These are phyloP conservation scores for Harpagoxenus sublaevis DNA, from an alignment of 2,888 invertebrate species.

Conservation along the genomic window DNA sequence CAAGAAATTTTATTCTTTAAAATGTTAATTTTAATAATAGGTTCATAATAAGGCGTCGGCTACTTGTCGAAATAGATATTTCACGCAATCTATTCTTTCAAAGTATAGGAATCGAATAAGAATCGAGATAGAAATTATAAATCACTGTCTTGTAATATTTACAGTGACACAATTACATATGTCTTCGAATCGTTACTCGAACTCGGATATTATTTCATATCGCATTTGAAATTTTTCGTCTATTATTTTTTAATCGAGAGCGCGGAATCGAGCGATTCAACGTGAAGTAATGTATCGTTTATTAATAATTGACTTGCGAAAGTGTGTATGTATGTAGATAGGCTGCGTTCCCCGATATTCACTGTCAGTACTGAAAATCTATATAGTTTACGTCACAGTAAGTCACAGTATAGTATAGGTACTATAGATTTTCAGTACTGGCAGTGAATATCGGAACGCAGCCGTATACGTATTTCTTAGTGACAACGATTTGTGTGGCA, in stretches of 20 bases:
- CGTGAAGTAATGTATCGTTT: not conserved
- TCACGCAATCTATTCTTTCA: not conserved
- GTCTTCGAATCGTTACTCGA: not conserved
- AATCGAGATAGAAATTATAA: not conserved
- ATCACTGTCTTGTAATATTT: not conserved
- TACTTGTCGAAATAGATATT: not conserved
- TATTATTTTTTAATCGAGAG: not conserved
- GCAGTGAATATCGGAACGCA: no score
- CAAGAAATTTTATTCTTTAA: not conserved
- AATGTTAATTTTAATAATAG: not conserved
- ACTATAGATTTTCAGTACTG: no score
- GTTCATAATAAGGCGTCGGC: not conserved
- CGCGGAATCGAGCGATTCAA: not conserved
- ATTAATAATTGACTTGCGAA: not conserved
- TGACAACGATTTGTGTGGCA: not conserved
- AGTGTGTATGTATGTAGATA: not conserved
- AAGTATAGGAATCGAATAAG: not conserved
- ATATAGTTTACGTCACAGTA: no score
- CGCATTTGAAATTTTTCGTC: not conserved
- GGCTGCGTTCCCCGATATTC: no score
- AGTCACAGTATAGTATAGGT: no score
- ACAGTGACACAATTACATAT: not conserved
- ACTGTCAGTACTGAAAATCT: no score
- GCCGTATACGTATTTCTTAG: not conserved
- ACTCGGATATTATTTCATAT: not conserved